Base-by-base conservation (phyloP, 2,113 vertebrate species). In the Chrysemys picta region DNA sequence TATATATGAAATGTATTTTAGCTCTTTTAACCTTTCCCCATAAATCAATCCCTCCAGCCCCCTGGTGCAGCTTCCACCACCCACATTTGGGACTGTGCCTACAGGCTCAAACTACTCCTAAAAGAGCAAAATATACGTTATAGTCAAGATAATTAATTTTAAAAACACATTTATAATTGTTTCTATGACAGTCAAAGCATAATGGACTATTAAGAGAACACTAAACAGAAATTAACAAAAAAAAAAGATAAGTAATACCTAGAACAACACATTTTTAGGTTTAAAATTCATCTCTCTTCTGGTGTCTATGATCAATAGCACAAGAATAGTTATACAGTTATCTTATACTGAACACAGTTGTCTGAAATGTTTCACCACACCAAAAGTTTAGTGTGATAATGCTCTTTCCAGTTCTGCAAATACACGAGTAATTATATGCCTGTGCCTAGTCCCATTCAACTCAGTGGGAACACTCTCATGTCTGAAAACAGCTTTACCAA, bases 121-220 rank as follows among this genome's bases (percentile, higher is more conserved):
- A 82, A 72, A 90, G 38, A 93, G 62, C 16, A 21, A 93, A 54
- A 75, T 81, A 93, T 52, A 80, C 17, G 11, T 35, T 59, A 82
- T 88, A 89, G 91, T 56, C 54, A 94, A 84, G 52, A 42, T 87
- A 75, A 57, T 50, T 89, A 80, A 31, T 65, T 81, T 80, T 96
- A 85, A 88, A 93, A 85, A 83, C 49, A 80, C 19, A 31, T 78
- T 89, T 89, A 59, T 82, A 89, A 95, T 80, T 53, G 88, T 91
- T 92, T 91, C 91, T 50, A 1, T 91, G 94, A 84, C 72, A 54
- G 83, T 69, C 80, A 88, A 12, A 85, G 88, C 91, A 12, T 91
- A 94, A 21, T 14, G 49, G 86, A 83, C 24, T 59, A 89, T 91
- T 88, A 92, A 85, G 75, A 92, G 47, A 88, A 80, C 95, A 86